Percentiles rank a stretch among this genome's conserved stretches.
Conservation (phyloP, 2,113 vertebrate species). For the Crypturellus undulatus region DNA sequence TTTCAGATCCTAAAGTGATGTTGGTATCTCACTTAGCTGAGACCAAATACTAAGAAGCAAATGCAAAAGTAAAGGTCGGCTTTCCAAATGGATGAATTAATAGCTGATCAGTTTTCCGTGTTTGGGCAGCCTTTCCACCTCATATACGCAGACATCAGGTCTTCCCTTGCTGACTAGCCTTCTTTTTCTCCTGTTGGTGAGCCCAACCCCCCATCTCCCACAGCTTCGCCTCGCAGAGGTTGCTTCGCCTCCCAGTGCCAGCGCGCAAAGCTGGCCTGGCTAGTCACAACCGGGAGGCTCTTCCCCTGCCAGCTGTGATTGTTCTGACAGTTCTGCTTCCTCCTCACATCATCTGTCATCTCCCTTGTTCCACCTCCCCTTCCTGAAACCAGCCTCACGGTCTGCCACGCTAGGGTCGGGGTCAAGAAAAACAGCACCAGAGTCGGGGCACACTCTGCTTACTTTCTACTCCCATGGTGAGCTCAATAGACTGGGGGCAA, state of each 20-base stretch:
- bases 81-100: neutral
- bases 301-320: constrained; percentile 13
- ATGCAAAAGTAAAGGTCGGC: neutral
- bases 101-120: neutral
- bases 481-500: neutral
- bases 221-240: neutral
- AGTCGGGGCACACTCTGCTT: neutral
- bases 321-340: constrained; percentile 67
- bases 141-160: neutral
- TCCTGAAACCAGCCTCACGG: neutral
- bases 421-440: neutral
- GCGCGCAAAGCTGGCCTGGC: neutral
- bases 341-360: constrained; percentile 41
- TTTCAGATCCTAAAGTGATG: neutral
- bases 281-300: constrained; percentile 40
- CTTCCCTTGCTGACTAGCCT: neutral
- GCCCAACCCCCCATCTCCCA: neutral
- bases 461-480: neutral
- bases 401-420: neutral
- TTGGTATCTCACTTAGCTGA: neutral
- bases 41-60: neutral
- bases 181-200: neutral
- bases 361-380: neutral
- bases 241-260: constrained; percentile 16
- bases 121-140: neutral